phyloP scores from a whole-genome alignment of 2,113 vertebrate genomes.

The Equus przewalskii region DNA sequence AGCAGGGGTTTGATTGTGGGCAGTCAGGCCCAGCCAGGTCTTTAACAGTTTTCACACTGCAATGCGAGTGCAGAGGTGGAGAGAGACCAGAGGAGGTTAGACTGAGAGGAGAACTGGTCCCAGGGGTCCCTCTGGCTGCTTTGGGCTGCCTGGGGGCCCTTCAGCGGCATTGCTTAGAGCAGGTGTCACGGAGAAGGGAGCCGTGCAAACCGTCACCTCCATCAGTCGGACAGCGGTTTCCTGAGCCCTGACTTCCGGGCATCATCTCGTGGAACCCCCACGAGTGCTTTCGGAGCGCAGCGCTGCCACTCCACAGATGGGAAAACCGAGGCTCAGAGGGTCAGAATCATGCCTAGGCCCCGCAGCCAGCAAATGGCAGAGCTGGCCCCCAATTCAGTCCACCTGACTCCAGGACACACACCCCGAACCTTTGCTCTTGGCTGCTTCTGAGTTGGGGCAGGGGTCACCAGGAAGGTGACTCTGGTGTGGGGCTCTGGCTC shows the following conservation, averaged over 20 bases:
- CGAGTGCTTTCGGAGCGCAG: neutral
- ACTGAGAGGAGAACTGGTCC: neutral
- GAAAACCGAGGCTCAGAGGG: neutral
- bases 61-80: neutral
- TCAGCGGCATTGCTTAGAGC: neutral
- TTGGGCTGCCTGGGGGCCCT: neutral
- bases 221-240: too few species aligned
- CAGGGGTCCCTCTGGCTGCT: neutral
- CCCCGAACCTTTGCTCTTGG: neutral
- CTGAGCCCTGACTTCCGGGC: fast-evolving
- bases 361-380: neutral
- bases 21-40: neutral
- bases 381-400: neutral
- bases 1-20: neutral
- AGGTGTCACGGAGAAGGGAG: neutral
- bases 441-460: neutral
- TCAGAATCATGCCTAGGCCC: neutral
- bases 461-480: neutral
- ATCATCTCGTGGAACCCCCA: neutral
- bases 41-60: neutral
- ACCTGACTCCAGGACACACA: neutral
- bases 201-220: neutral
- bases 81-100: neutral
- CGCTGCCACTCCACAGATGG: neutral
- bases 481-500: neutral